These are phyloP conservation scores for Syrista parreyssii DNA, from an alignment of 2,888 invertebrate genomes.

Conservation along the genomic window DNA sequence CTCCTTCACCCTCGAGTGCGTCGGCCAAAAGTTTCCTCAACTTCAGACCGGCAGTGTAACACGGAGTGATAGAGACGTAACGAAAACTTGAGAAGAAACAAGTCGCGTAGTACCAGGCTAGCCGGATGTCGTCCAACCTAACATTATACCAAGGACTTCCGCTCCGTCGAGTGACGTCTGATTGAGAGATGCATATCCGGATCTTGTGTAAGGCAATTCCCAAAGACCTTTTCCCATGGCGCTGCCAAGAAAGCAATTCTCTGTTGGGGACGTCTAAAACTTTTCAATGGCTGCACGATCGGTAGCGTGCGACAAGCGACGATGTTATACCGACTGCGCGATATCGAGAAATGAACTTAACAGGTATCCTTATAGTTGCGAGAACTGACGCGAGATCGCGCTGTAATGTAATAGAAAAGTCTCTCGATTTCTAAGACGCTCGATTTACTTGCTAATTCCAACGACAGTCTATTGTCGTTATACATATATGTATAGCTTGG, in stretches of 20 bases:
- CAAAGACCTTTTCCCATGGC: not conserved
- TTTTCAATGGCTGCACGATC: not conserved
- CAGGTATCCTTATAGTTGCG: not conserved
- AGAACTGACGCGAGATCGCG: not conserved
- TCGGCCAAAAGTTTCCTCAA: not conserved
- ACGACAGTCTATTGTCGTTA: not conserved
- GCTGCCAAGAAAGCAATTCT: not conserved
- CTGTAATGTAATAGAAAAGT: not conserved
- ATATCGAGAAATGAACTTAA: not conserved
- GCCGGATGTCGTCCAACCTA: constrained; percentile 6
- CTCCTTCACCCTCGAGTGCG: constrained; percentile 29
- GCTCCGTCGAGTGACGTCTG: not conserved
- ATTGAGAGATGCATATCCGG: not conserved
- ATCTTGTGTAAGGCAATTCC: not conserved
- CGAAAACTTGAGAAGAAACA: not conserved
- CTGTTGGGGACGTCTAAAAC: not conserved
- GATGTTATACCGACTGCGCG: not conserved
- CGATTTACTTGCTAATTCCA: not conserved
- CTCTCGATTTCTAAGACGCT: not conserved
- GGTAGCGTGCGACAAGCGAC: not conserved
- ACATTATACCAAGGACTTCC: constrained; percentile 9
- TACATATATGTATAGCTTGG: not conserved
- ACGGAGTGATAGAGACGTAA: not conserved
- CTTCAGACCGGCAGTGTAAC: not conserved
- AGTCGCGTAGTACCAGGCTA: not conserved